A percentile compares a stretch with the other conserved stretches of the same genome.
Evolutionary conservation across 2,797 vertebrate genomes (phyloP).

Genomic region (Danio jaintianensis): DNA sequence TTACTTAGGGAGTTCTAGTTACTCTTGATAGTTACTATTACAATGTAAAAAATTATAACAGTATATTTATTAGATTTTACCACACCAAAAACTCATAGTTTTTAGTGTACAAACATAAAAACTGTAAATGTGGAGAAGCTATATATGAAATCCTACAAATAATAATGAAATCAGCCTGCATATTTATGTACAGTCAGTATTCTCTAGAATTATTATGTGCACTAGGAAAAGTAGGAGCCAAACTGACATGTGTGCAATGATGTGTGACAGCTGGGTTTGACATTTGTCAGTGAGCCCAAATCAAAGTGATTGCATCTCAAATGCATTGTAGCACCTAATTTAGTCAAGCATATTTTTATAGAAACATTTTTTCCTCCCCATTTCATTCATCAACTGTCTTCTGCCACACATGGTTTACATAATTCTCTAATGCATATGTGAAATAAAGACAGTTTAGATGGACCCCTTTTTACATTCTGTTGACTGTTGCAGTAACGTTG

Average conservation of each 20-base stretch:
- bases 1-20: too few species aligned
- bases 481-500: too few species aligned
- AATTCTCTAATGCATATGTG: constrained; percentile 1
- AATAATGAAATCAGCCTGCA: constrained; percentile 1
- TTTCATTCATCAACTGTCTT: background rate
- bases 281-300: background rate
- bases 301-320: constrained; percentile 15
- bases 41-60: too few species aligned
- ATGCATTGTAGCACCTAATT: constrained; percentile 22
- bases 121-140: background rate
- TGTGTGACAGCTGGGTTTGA: constrained; percentile 5
- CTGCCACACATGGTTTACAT: background rate
- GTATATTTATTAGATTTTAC: too few species aligned
- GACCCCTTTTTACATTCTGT: too few species aligned
- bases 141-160: background rate
- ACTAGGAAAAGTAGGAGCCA: background rate
- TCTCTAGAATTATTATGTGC: constrained; percentile 2
- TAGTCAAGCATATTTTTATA: constrained; percentile 18
- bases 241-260: background rate
- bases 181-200: background rate
- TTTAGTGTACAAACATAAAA: background rate
- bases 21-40: too few species aligned
- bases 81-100: too few species aligned
- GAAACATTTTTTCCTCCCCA: background rate
- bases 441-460: too few species aligned